Conservation (phyloP, 2,888 invertebrate genomes). For the Malthinus seriepunctatus region DNA sequence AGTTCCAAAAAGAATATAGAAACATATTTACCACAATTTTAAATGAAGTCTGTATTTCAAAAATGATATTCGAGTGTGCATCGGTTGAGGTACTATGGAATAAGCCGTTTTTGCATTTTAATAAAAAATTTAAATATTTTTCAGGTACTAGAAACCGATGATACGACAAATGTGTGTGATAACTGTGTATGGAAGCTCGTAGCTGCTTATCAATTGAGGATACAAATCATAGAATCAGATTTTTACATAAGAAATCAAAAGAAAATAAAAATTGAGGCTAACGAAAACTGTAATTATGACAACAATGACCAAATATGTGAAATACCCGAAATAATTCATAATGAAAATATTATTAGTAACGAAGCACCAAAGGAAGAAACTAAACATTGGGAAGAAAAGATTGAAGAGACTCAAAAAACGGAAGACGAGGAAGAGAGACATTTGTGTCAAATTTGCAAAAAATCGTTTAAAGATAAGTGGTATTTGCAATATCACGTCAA, state of each 20-base stretch:
- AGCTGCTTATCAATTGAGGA: slow-evolving; percentile 4
- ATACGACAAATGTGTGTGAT: slow-evolving; percentile 13
- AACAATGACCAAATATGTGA: neutral
- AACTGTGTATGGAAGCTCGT: slow-evolving; percentile 9
- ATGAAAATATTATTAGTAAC: too few relatives aligned
- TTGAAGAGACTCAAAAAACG: too few relatives aligned
- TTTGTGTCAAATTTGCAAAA: slow-evolving; percentile 24
- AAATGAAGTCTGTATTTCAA: neutral
- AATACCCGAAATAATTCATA: too few relatives aligned
- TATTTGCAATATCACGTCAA: slow-evolving; percentile 20
- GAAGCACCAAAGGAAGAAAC: too few relatives aligned
- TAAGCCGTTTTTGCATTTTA: neutral
- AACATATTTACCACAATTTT: neutral
- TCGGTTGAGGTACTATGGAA: neutral
- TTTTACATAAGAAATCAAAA: slow-evolving; percentile 4
- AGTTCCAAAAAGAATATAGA: neutral
- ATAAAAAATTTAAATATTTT: neutral
- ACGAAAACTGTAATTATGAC: neutral
- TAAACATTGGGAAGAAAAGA: too few relatives aligned
- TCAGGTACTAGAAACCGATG: slow-evolving; percentile 12
- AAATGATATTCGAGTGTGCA: neutral
- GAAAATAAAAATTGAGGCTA: neutral
- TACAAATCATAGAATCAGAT: slow-evolving; percentile 22
- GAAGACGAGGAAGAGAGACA: neutral
- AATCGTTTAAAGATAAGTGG: slow-evolving; percentile 19